Conservation (phyloP, 1,140 invertebrate species). For the Vanessa tameamea region DNA sequence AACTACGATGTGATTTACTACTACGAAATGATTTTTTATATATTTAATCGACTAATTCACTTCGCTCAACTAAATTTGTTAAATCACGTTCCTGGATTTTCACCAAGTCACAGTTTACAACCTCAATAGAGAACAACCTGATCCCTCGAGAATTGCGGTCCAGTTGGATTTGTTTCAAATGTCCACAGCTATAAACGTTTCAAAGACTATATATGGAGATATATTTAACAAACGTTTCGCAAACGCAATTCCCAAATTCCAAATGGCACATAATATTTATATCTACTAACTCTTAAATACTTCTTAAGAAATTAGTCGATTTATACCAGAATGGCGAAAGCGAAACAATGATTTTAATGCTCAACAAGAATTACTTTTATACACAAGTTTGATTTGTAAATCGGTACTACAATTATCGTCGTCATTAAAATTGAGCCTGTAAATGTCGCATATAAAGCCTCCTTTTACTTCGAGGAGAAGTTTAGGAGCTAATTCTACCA, state of each 20-base stretch:
- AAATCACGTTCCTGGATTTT: not conserved
- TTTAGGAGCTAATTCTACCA: no score
- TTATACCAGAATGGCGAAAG: no score
- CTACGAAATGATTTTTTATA: not conserved
- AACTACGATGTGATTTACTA: no score
- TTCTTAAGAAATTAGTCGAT: no score
- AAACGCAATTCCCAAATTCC: not conserved
- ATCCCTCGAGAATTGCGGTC: slow-evolving; percentile 8
- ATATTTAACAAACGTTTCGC: not conserved
- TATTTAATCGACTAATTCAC: slow-evolving; percentile 1
- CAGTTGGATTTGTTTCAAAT: slow-evolving; percentile 12
- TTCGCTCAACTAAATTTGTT: not conserved
- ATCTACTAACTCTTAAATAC: no score
- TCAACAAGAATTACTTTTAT: no score
- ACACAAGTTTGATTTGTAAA: no score
- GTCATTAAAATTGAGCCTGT: no score
- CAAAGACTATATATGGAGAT: not conserved
- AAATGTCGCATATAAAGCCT: no score
- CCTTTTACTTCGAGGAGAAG: no score
- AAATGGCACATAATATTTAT: not conserved
- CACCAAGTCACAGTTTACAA: slow-evolving; percentile 8
- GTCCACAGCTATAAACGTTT: slow-evolving; percentile 17
- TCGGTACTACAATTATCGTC: no score
- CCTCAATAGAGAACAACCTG: slow-evolving; percentile 2
- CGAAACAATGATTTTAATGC: no score